Conservation (phyloP, 2,888 invertebrate genomes). For the Parnassius orleans region DNA sequence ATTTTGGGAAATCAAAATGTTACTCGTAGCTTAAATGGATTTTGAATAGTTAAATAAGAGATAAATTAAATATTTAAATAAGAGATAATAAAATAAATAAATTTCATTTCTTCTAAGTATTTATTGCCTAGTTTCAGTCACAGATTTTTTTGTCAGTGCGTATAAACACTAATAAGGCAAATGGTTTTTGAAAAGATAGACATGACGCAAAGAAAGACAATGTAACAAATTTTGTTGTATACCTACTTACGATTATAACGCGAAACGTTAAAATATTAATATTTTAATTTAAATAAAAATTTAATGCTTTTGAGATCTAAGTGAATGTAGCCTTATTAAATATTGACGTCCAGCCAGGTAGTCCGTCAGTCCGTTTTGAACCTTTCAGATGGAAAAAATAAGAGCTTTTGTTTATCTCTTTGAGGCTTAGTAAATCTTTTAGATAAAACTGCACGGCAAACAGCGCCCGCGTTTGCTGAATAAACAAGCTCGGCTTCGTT, state of each 20-base stretch:
- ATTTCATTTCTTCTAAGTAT: no score
- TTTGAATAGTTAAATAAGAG: no score
- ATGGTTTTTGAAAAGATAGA: no score
- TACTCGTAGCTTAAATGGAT: no score
- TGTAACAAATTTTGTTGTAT: neutral
- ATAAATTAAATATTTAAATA: no score
- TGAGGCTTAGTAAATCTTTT: constrained; percentile 16
- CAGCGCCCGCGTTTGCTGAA: constrained; percentile 38
- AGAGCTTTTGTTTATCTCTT: constrained; percentile 19
- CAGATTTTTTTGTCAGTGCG: no score
- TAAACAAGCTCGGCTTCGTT: constrained; percentile 58
- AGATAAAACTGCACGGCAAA: constrained; percentile 24
- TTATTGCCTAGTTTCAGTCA: no score
- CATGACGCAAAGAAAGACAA: no score
- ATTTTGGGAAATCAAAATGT: no score
- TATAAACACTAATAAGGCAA: no score
- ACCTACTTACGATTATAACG: neutral
- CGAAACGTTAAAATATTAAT: neutral
- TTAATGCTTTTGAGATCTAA: neutral
- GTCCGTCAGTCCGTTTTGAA: constrained; percentile 12
- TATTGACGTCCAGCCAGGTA: constrained; percentile 12
- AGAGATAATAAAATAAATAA: no score
- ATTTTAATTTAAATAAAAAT: neutral
- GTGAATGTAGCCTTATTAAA: constrained; percentile 12
- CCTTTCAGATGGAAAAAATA: constrained; percentile 15